phyloP scores from a whole-genome alignment of 2,797 vertebrate species.

The Mareca penelope region DNA sequence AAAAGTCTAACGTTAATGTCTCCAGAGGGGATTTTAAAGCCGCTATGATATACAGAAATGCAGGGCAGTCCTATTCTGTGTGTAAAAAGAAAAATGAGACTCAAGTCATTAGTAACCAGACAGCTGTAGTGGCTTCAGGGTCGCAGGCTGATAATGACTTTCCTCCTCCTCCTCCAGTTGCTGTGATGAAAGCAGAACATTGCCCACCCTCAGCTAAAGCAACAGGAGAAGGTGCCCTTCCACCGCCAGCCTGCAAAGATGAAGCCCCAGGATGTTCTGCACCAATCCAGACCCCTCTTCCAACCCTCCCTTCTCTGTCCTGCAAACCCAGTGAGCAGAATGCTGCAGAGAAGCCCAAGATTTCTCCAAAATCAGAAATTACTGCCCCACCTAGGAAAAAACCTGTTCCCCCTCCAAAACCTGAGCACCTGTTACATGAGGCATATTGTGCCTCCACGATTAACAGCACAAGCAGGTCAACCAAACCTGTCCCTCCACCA shows the following conservation, averaged over 20 bases:
- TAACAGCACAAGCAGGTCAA: neutral
- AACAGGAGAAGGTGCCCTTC: constrained; percentile 47
- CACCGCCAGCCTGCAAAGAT: constrained; percentile 19
- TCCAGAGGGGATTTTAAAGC: constrained; percentile 89
- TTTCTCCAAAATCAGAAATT: constrained; percentile 81
- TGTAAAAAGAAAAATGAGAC: constrained; percentile 78
- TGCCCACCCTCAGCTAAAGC: constrained; percentile 59
- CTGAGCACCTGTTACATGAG: constrained; percentile 56
- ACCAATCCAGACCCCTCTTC: constrained; percentile 2
- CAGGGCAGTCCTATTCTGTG: constrained; percentile 81
- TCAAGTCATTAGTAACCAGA: constrained; percentile 79
- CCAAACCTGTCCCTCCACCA: constrained; percentile 56
- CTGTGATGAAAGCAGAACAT: constrained; percentile 79
- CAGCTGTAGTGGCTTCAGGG: constrained; percentile 71
- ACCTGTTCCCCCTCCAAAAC: constrained; percentile 74
- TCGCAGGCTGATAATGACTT: constrained; percentile 75
- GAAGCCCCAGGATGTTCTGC: constrained; percentile 39
- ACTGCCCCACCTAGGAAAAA: constrained; percentile 69
- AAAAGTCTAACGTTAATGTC: constrained; percentile 88
- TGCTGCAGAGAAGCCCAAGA: constrained; percentile 75
- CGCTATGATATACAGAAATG: constrained; percentile 90
- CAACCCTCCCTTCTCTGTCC: constrained; percentile 64
- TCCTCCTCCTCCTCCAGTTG: constrained; percentile 84
- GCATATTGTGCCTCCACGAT: neutral
- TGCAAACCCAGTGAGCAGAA: constrained; percentile 73